Evolutionary conservation across 2,113 vertebrate genomes (phyloP), one percentile per base, ranked within the genome.

Genomic region (Hyaena hyaena): DNA sequence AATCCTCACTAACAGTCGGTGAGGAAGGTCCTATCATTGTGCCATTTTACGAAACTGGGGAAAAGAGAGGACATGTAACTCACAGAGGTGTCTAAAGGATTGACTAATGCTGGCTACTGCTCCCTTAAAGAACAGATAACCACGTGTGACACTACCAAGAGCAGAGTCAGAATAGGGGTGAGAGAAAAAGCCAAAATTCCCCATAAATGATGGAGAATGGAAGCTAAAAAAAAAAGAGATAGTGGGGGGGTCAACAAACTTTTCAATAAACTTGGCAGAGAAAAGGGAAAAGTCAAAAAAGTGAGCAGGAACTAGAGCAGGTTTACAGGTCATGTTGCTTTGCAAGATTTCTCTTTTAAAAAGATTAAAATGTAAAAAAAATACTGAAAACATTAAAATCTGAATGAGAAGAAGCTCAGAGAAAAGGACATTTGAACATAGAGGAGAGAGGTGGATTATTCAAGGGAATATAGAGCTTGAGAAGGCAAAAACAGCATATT

Each of bases 101-200:
- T 19, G 43, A 63, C 16, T 19, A n/a, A 89, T 1, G 2, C 31
- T 19, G 1, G 84, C 10, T 58, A 4, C 15, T 80, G 3, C 33
- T 71, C 50, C 16, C 12, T 45, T 84, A 83, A 81, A 69, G 16
- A 89, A 79, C 7, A 77, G 43, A 77, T 5, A 35, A 50, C n/a
- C 10, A 53, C 53, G 10, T 24, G 31, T 63, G 84, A 90, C 31
- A 21, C 5, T 43, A 15, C 87, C 33, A 76, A 65, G 63, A 69
- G 39, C 6, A 68, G 82, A 35, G 45, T 87, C 66, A 28, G 69
- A 69, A 77, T 1, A 35, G 33, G 53, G 33, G 3, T 4, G 33
- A 87, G 63, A 61, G 8, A 89, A 71, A 83, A 92, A 53, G 50
- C 24, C n/a, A 96, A n/a, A 91, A 84, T 92, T 79, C 58, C 90